phyloP scores from a whole-genome alignment of 2,113 vertebrate genomes.

The Nibea albiflora region DNA sequence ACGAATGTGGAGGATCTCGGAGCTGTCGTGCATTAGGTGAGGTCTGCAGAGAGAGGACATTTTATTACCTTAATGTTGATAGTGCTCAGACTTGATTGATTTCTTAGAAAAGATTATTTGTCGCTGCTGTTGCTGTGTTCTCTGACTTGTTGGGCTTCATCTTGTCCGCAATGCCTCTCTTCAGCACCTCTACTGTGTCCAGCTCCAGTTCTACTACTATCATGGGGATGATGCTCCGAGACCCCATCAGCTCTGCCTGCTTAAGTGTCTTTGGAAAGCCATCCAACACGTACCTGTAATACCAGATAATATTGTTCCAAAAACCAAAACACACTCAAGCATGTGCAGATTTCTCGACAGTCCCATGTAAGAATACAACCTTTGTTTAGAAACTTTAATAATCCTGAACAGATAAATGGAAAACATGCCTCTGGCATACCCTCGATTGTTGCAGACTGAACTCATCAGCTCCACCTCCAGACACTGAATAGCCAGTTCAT shows the following conservation, averaged over 20 bases:
- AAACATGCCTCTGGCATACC: conserved; percentile 63
- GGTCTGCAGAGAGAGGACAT: conserved; percentile 64
- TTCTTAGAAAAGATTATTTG: neutral
- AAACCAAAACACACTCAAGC: neutral
- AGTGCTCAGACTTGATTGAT: neutral
- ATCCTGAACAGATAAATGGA: neutral
- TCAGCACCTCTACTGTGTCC: conserved; percentile 88
- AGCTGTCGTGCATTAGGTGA: conserved; percentile 86
- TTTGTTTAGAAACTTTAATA: conserved; percentile 7
- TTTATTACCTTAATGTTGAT: neutral
- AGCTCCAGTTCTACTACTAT: conserved; percentile 89
- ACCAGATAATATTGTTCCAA: conserved; percentile 20
- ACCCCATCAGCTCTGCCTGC: conserved; percentile 87
- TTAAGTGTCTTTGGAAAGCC: conserved; percentile 90
- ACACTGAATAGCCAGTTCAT: conserved; percentile 90
- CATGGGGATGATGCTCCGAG: conserved; percentile 88
- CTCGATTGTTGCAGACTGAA: conserved; percentile 80
- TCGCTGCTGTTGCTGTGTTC: neutral
- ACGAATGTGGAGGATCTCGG: conserved; percentile 86
- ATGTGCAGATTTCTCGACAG: neutral
- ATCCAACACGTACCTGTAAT: conserved; percentile 90
- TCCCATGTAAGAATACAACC: neutral
- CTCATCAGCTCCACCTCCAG: conserved; percentile 89
- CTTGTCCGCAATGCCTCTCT: conserved; percentile 87
- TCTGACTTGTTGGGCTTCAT: conserved; percentile 84